Evolutionary conservation across 2,888 invertebrate species (phyloP).

Genomic region (Neoaliturus tenellus): DNA sequence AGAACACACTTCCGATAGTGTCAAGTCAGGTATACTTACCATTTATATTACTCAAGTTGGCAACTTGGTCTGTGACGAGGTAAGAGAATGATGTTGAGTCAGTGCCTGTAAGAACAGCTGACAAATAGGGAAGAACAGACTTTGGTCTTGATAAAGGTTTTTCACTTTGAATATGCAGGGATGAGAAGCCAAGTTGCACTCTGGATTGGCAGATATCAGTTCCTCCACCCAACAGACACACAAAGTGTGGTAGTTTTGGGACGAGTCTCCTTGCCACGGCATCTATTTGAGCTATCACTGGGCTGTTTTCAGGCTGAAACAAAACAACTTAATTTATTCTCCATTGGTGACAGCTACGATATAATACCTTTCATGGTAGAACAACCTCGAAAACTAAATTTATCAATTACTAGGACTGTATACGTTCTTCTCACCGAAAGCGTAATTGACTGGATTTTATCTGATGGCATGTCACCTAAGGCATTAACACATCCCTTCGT

Average conservation of each 20-base stretch:
- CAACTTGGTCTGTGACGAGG: neutral
- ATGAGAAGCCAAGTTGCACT: neutral
- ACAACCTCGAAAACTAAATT: too few relatives aligned
- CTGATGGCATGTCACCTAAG: too few relatives aligned
- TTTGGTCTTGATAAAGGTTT: constrained; percentile 1
- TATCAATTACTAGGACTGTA: too few relatives aligned
- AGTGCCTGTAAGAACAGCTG: neutral
- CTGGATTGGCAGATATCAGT: neutral
- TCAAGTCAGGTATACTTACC: too few relatives aligned
- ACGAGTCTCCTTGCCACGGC: neutral
- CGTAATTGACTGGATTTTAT: too few relatives aligned
- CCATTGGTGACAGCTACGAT: too few relatives aligned
- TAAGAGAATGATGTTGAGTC: neutral
- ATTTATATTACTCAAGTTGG: neutral
- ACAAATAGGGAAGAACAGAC: neutral
- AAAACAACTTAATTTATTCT: neutral
- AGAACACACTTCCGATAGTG: too few relatives aligned
- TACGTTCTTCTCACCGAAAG: too few relatives aligned
- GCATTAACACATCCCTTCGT: too few relatives aligned
- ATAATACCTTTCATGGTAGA: too few relatives aligned
- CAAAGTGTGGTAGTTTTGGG: constrained; percentile 11
- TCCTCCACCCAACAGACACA: constrained; percentile 37
- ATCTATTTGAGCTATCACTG: neutral
- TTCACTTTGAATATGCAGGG: neutral
- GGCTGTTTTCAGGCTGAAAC: constrained; percentile 32